These are phyloP conservation scores for Eristalis intricaria DNA, from an alignment of 2,888 invertebrate genomes.

Conservation along the genomic window DNA sequence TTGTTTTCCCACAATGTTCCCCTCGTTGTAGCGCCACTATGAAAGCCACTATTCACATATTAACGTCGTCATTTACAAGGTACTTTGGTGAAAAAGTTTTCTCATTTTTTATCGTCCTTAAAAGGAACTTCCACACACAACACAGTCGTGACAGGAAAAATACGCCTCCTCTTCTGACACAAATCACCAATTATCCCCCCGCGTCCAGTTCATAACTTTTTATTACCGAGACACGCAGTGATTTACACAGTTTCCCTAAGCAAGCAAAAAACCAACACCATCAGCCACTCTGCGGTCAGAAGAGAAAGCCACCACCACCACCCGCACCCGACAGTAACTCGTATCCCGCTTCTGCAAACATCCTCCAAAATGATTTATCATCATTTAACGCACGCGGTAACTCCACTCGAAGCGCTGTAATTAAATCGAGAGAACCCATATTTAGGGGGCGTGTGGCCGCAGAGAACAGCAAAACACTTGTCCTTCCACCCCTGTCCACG, in stretches of 20 bases:
- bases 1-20: no score
- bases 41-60: not conserved
- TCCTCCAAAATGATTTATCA: conserved; percentile 54
- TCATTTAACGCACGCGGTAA: conserved; percentile 63
- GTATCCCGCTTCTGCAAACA: conserved; percentile 4
- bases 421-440: conserved; percentile 53
- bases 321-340: not conserved
- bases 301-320: conserved; percentile 5
- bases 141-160: not conserved
- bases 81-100: not conserved
- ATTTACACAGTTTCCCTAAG: not conserved
- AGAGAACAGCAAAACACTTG: conserved; percentile 19
- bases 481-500: not conserved
- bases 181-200: conserved; percentile 30
- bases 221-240: conserved; percentile 27
- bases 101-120: not conserved
- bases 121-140: not conserved
- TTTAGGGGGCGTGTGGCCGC: conserved; percentile 10
- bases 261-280: not conserved
- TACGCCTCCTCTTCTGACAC: not conserved
- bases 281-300: not conserved
- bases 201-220: conserved; percentile 49
- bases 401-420: conserved; percentile 49
- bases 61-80: not conserved
- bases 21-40: no score